These are phyloP conservation scores for Phyto melanocephala DNA, from an alignment of 2,888 invertebrate genomes.

Conservation along the genomic window DNA sequence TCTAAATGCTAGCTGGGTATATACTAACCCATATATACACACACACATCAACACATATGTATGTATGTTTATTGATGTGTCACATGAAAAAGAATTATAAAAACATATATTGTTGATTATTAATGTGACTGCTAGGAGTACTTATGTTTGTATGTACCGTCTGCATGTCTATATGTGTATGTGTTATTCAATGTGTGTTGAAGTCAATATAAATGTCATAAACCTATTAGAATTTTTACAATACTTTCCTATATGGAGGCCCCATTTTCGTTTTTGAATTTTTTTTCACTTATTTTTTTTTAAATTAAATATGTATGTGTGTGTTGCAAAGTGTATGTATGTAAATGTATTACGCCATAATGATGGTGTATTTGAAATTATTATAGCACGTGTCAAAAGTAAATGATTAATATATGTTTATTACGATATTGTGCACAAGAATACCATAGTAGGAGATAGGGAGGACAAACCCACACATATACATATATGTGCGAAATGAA, in stretches of 20 bases:
- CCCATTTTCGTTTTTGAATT: too few species aligned
- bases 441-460: background rate
- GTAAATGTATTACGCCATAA: background rate
- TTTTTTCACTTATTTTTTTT: too few species aligned
- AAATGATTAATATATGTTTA: constrained; percentile 50
- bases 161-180: background rate
- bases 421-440: background rate
- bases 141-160: background rate
- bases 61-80: constrained; percentile 34
- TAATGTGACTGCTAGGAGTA: background rate
- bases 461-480: too few species aligned
- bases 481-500: background rate
- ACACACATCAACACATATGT: too few species aligned
- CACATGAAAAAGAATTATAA: constrained; percentile 42
- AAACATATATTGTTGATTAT: background rate
- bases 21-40: too few species aligned
- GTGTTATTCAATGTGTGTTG: background rate
- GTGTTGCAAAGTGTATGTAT: background rate
- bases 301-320: background rate
- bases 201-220: constrained; percentile 38
- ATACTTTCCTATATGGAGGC: constrained; percentile 37
- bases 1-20: too few species aligned
- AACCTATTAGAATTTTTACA: constrained; percentile 46
- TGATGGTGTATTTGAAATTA: constrained; percentile 20
- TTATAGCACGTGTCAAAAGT: constrained; percentile 51